Evolutionary conservation across 2,888 invertebrate species (phyloP), one percentile per base, ranked within the genome.

Genomic region (Odontothrips loti): DNA sequence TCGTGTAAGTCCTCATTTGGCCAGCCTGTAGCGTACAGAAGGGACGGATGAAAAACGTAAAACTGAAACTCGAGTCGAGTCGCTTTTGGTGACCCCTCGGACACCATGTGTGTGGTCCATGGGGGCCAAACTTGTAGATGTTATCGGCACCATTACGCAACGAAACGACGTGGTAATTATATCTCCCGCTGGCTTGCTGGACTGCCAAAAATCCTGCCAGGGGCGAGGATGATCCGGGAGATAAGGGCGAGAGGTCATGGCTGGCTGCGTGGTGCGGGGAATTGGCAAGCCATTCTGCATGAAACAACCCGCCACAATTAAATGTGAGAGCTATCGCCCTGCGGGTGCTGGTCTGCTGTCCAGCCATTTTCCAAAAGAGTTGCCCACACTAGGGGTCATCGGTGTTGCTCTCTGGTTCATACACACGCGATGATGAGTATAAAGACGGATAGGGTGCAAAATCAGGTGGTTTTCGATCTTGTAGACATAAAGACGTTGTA

Each of bases 21-120:
- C 34, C 3, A 43, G 2, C 3, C 34, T 4, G 34, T 4, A 43
- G 34, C 34, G 34, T n/a, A n/a, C 34, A 6, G 34, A 6, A 43
- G 34, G 34, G 34, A 6, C 3, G 34, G 34, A 43, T 2, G 51
- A 10, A 10, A 2, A 51, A 10, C 15, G 51, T 2, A 51, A 51
- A 51, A 17, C 51, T 17, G 51, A 51, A 51, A 58, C 17, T 0
- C 58, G 17, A 17, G 6, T 0, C 20, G 58, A 20, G 58, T 17
- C 58, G 20, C 58, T 43, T 43, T 68, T 0, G 23, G 23, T 75
- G 68, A 75, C 23, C 68, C 12, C 68, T 23, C 23, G 23, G 68
- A 75, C 68, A 27, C 68, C 68, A 75, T 75, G 68, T 75, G 68
- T n/a, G 68, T 75, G 68, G 68, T 75, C 68, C 68, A 75, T 75